Evolutionary conservation across 2,888 invertebrate genomes (phyloP).

Genomic region (Cabera pusaria): DNA sequence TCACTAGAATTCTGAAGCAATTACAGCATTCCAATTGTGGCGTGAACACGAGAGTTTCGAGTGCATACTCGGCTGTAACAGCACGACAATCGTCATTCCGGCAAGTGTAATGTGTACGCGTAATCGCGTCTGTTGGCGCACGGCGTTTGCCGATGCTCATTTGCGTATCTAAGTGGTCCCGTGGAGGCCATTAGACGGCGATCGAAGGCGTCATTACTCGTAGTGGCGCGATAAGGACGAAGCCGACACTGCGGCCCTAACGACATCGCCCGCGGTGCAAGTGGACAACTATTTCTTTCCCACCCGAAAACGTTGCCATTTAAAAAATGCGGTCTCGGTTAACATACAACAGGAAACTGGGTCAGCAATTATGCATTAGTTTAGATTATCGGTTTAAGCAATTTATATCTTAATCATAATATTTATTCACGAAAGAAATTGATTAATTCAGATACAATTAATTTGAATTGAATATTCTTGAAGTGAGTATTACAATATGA

Average conservation of each 20-base stretch:
- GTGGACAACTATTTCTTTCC: slow-evolving; percentile 64
- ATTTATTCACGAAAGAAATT: no score
- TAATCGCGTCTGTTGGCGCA: slow-evolving; percentile 48
- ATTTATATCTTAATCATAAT: no score
- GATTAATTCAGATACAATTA: no score
- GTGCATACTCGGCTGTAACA: slow-evolving; percentile 18
- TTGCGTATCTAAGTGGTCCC: slow-evolving; percentile 82
- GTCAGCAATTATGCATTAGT: slow-evolving; percentile 36
- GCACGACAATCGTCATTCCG: slow-evolving; percentile 38
- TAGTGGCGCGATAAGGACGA: slow-evolving; percentile 74
- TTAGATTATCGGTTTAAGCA: no score
- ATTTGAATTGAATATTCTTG: no score
- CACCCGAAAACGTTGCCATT: slow-evolving; percentile 46
- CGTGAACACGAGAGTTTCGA: slow-evolving; percentile 13
- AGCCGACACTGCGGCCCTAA: slow-evolving; percentile 63
- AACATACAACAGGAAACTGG: slow-evolving; percentile 38
- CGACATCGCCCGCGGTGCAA: slow-evolving; percentile 59
- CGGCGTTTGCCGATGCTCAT: slow-evolving; percentile 73
- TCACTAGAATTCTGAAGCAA: slow-evolving; percentile 16
- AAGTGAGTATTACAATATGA: no score
- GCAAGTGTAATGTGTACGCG: slow-evolving; percentile 48
- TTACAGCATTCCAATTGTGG: slow-evolving; percentile 16
- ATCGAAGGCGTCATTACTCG: slow-evolving; percentile 80
- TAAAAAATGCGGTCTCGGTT: slow-evolving; percentile 35
- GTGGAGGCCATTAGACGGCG: slow-evolving; percentile 78